phyloP scores from a whole-genome alignment of 2,888 invertebrate species.

The Erebia palarica region DNA sequence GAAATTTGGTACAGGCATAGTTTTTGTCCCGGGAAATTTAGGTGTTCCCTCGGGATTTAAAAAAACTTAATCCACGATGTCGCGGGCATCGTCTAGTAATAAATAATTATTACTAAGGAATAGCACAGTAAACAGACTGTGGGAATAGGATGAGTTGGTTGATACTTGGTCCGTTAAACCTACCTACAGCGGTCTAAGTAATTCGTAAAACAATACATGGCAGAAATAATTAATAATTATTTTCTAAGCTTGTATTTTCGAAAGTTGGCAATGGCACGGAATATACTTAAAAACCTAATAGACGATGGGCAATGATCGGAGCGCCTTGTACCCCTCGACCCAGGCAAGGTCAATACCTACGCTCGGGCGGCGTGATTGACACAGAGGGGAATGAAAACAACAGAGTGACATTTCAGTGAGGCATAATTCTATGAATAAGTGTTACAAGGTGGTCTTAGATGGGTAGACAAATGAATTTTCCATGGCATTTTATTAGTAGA shows the following conservation, averaged over 20 bases:
- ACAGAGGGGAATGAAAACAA: constrained; percentile 17
- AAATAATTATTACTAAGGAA: no score
- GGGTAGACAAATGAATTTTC: neutral
- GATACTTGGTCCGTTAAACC: neutral
- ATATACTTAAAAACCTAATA: no score
- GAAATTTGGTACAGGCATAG: no score
- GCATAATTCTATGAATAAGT: constrained; percentile 9
- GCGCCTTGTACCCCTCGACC: neutral
- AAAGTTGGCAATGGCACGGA: no score
- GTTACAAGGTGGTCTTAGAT: neutral
- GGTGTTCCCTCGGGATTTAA: no score
- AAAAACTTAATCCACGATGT: no score
- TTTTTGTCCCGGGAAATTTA: no score
- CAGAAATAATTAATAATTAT: neutral
- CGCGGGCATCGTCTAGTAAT: no score
- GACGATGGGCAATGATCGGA: neutral
- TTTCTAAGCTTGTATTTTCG: neutral
- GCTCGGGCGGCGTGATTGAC: constrained; percentile 20
- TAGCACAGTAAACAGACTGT: no score
- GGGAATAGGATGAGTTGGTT: no score
- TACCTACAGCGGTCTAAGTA: neutral
- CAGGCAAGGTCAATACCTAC: constrained; percentile 32
- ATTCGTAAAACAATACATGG: neutral
- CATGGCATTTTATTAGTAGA: neutral
- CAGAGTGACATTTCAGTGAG: constrained; percentile 2